Evolutionary conservation across 2,888 invertebrate genomes (phyloP), one percentile per base, ranked within the genome.

Genomic region (Sinopyrophorus schimmeli): DNA sequence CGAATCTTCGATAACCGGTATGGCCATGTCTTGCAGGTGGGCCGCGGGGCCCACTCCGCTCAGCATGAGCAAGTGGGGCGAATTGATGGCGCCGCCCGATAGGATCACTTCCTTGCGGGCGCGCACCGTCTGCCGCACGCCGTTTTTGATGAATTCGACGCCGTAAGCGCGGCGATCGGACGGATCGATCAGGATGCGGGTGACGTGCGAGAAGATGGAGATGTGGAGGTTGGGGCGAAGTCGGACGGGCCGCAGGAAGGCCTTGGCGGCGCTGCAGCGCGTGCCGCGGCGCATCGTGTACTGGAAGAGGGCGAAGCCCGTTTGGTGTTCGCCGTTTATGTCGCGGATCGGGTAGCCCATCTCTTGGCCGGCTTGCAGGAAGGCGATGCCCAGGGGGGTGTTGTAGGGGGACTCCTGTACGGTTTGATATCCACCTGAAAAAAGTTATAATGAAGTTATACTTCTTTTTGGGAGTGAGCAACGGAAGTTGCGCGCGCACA

Each of bases 11-110:
- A 92, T 77, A 24, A 90, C 81, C 5, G 84, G 80, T 32, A 92
- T 79, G 0, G 86, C 87, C 5, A 87, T 77, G 56, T 88, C 81
- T 53, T 78, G 68, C 2, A 93, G 74, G 66, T 93, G 88, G n/a
- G 80, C 70, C 12, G 76, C 78, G 0, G 90, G 89, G 1, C 93
- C 93, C 2, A 97, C 75, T 0, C 98, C 98, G 17, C 69, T 69
- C n/a, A 98, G 75, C 89, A 97, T 88, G 44, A 99, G 78, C 5
- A 98, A 70, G 63, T 98, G 97, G 0, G 97, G 95, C 0, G 89
- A 84, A 57, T 86, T 94, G 50, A 99, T 86, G 0, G 97, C 86
- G 0, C 98, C 98, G 0, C 89, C 92, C 1, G 89, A 82, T 7
- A 94, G 68, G 50, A 95, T 89, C 0, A 95, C 88, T 73, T 92